Percentiles rank a stretch among this genome's conserved stretches.
These are phyloP conservation scores for Spongilla lacustris DNA, from an alignment of 37 sponge, comb jelly and placozoan species.

Conservation along the genomic window DNA sequence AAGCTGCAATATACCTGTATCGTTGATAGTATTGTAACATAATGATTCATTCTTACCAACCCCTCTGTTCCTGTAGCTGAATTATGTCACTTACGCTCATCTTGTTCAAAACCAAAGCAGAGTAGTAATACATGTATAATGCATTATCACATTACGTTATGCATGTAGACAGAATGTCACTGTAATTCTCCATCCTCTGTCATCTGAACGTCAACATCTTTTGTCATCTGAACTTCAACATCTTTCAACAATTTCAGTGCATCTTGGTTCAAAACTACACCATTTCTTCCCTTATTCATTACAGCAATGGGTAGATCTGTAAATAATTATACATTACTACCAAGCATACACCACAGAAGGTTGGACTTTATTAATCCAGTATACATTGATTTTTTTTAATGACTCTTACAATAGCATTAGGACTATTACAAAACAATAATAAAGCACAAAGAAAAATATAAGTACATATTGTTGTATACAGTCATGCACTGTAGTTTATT, in stretches of 20 bases:
- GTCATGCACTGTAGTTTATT: conserved; percentile 1
- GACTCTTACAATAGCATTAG: neutral
- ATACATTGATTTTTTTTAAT: neutral
- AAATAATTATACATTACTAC: conserved; percentile 1
- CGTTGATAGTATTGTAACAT: neutral
- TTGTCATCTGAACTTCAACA: conserved; percentile 1
- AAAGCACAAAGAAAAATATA: neutral
- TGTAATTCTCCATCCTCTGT: neutral
- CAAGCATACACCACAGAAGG: neutral
- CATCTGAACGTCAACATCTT: conserved; percentile 1
- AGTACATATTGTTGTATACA: neutral
- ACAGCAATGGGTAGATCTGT: neutral
- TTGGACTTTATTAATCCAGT: neutral
- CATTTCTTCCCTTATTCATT: conserved; percentile 1
- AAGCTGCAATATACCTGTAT: neutral
- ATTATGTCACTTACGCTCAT: neutral
- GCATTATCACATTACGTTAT: neutral
- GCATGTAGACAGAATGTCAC: neutral
- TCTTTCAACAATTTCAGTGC: conserved; percentile 1
- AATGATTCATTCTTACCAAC: neutral
- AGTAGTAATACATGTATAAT: neutral
- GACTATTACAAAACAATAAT: neutral
- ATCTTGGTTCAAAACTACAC: conserved; percentile 1
- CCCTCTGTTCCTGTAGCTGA: neutral
- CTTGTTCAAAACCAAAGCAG: neutral